These are phyloP conservation scores for Choristoneura fumiferana DNA, from an alignment of 1,140 invertebrate genomes.

Conservation along the genomic window DNA sequence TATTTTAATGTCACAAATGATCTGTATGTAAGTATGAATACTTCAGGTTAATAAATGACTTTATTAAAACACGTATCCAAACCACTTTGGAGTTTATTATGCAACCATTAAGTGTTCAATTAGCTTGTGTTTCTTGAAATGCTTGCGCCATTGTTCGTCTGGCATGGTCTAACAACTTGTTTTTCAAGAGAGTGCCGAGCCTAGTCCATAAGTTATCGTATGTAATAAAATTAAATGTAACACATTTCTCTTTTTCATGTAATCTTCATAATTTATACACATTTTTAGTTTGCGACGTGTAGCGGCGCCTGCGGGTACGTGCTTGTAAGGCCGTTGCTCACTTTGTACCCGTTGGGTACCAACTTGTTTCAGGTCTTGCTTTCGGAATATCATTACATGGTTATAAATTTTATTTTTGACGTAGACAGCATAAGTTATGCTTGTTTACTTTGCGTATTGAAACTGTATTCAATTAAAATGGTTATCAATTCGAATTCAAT, in stretches of 20 bases:
- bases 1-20: constrained; percentile 79
- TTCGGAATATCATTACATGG: constrained; percentile 20
- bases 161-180: constrained; percentile 47
- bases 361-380: background rate
- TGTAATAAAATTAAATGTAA: constrained; percentile 79
- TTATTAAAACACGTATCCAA: constrained; percentile 21
- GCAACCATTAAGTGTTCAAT: constrained; percentile 23
- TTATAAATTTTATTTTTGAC: constrained; percentile 18
- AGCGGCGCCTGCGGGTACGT: constrained; percentile 52
- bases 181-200: constrained; percentile 69
- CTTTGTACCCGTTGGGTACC: constrained; percentile 23
- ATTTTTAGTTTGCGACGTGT: constrained; percentile 71
- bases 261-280: constrained; percentile 77
- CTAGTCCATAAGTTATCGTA: constrained; percentile 76
- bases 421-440: constrained; percentile 14
- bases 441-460: constrained; percentile 20
- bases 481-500: background rate
- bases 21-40: constrained; percentile 71
- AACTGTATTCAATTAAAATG: constrained; percentile 14
- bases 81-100: background rate
- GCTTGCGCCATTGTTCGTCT: constrained; percentile 26
- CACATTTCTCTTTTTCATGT: constrained; percentile 77
- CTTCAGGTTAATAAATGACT: constrained; percentile 33
- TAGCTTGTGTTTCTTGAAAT: constrained; percentile 2
- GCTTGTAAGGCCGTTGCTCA: constrained; percentile 26